A percentile compares a stretch with the other conserved stretches of the same genome.
These are phyloP conservation scores for Pentamera pediparva DNA, from an alignment of 53 echinoderm and acorn worm species.

Conservation along the genomic window DNA sequence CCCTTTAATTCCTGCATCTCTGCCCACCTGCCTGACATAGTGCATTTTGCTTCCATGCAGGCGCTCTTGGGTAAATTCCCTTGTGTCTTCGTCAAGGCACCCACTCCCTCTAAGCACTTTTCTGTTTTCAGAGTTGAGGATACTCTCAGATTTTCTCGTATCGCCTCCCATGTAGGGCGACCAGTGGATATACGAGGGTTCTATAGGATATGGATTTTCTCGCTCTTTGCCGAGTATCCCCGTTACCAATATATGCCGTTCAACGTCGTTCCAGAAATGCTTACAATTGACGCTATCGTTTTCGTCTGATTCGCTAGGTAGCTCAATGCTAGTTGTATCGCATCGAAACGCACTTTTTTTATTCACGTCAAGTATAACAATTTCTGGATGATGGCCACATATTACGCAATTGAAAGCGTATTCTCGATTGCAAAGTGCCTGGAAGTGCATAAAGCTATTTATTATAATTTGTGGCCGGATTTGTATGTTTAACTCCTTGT, in stretches of 20 bases:
- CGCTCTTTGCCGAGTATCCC: neutral
- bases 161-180: neutral
- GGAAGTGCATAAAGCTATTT: conserved; percentile 14
- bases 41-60: neutral
- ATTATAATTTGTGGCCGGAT: neutral
- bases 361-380: conserved; percentile 7
- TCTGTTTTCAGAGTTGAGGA: conserved; percentile 4
- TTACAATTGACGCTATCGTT: neutral
- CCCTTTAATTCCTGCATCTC: neutral
- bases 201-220: neutral
- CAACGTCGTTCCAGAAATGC: conserved; percentile 3
- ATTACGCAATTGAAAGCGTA: conserved; percentile 7
- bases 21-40: neutral
- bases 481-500: neutral
- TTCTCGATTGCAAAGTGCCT: neutral
- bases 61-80: conserved; percentile 21
- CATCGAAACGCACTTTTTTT: conserved; percentile 23
- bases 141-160: neutral
- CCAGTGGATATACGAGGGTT: conserved; percentile 1
- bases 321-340: neutral
- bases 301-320: neutral
- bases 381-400: conserved; percentile 13
- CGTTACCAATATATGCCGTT: neutral
- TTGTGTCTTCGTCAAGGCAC: neutral
- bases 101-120: conserved; percentile 9